Base-by-base conservation (phyloP, 2,888 invertebrate species). In the Diarsia dahlii region DNA sequence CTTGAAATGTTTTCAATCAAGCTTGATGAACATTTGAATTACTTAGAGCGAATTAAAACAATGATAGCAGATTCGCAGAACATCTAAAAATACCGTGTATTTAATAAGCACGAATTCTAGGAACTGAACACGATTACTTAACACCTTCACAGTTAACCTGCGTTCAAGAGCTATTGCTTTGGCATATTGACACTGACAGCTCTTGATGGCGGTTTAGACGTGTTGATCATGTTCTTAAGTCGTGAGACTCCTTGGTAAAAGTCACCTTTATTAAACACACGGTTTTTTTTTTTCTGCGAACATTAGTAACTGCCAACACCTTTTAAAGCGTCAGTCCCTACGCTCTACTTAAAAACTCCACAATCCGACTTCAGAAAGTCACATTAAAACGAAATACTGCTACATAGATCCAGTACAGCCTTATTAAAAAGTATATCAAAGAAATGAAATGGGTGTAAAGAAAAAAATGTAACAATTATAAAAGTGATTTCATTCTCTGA, bases 401-500 rank as follows among this genome's bases (percentile, higher is more conserved):
- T 28, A 73, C 34, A 18, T 10, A 74, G 65, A 73, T 80, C 13
- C 60, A 65, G 67, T n/a, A 80, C 15, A 74, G 50, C 15, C 50
- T 66, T 80, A 80, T 80, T 74, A 80, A 80, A 80, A 74, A 80
- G 65, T 80, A 70, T 76, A 81, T 70, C 8, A 78, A 78, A 71
- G 82, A 71, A 78, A 82, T 74, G 62, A 71, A 82, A 77, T 62
- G 65, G 72, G 34, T 66, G 15, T 13, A 56, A 76, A 73, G 63
- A 64, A 71, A 60, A 82, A 82, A 82, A 78, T 62, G 9, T 65
- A 58, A 82, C 82, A 82, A 82, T 82, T 82, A 82, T 78, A 82
- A 82, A 82, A 82, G 79, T 82, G 82, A 82, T 82, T 81, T 72
- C 82, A 74, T 82, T 74, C 39, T 81, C 28, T 71, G 82, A 82